A percentile compares a stretch with the other conserved stretches of the same genome.
phyloP scores from a whole-genome alignment of 2,113 vertebrate species.

The Callocephalon fimbriatum region DNA sequence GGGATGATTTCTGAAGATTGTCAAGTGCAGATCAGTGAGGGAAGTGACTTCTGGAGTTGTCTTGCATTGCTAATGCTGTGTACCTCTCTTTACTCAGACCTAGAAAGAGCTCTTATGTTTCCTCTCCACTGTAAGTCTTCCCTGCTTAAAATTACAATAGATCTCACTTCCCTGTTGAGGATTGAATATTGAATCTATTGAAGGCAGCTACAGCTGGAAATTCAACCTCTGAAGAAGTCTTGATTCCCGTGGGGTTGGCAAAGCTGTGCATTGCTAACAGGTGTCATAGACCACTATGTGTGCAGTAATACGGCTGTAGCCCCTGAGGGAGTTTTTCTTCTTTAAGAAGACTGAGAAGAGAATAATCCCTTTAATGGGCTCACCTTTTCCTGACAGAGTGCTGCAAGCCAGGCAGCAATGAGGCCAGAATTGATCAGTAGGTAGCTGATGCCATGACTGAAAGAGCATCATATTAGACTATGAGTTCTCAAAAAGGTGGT shows the following conservation, averaged over 20 bases:
- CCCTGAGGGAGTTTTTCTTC: background rate
- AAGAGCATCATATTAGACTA: background rate
- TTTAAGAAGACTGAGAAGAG: background rate
- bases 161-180: background rate
- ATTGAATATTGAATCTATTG: background rate
- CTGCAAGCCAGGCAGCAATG: background rate
- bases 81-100: background rate
- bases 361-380: background rate
- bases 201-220: background rate
- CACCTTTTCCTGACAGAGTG: background rate
- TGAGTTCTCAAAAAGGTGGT: background rate
- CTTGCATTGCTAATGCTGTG: background rate
- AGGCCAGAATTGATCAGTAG: background rate
- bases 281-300: background rate
- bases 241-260: background rate
- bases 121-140: background rate
- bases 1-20: background rate
- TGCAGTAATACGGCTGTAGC: background rate
- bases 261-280: background rate
- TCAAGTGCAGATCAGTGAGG: background rate
- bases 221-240: background rate
- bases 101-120: background rate
- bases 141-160: background rate
- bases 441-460: background rate
- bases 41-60: background rate